A percentile compares a stretch with the other conserved stretches of the same genome.
Conservation (phyloP, 2,797 vertebrate species). For the Onychomys leucogaster region DNA sequence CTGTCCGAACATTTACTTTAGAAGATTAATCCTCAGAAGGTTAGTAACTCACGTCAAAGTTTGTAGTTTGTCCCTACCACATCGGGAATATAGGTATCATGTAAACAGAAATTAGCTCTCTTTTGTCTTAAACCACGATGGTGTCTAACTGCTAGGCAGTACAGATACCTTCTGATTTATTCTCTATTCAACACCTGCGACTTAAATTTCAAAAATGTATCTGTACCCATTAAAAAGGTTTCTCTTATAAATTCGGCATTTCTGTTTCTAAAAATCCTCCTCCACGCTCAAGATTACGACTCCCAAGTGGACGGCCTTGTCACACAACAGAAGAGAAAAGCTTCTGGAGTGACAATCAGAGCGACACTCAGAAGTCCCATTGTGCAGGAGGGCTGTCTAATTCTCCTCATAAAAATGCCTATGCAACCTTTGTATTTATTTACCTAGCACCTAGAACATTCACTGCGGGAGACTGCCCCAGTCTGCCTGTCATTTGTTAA, state of each 20-base stretch:
- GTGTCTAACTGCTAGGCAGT: background rate
- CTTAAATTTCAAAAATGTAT: conserved; percentile 43
- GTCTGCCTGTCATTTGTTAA: conserved; percentile 64
- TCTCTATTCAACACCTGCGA: conserved; percentile 8
- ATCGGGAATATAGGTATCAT: background rate
- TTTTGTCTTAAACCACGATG: conserved; percentile 44
- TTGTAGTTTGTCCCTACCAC: background rate
- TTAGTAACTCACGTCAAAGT: conserved; percentile 22
- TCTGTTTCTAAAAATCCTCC: conserved; percentile 49
- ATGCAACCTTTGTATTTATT: conserved; percentile 56
- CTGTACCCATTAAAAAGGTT: conserved; percentile 12
- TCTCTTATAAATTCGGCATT: conserved; percentile 18
- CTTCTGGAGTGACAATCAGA: conserved; percentile 47
- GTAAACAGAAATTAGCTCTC: background rate
- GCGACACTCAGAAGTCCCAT: conserved; percentile 23
- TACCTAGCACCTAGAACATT: conserved; percentile 61
- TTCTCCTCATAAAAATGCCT: conserved; percentile 70
- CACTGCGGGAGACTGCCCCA: conserved; percentile 28
- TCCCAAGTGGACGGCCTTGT: background rate
- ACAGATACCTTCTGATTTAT: background rate
- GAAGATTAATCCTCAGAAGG: background rate
- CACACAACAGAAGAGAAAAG: conserved; percentile 52
- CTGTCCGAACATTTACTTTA: background rate
- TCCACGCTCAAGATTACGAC: conserved; percentile 1
- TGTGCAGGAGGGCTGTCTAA: conserved; percentile 58